phyloP scores from a whole-genome alignment of 2,797 vertebrate species.

The Sylvilagus floridanus region DNA sequence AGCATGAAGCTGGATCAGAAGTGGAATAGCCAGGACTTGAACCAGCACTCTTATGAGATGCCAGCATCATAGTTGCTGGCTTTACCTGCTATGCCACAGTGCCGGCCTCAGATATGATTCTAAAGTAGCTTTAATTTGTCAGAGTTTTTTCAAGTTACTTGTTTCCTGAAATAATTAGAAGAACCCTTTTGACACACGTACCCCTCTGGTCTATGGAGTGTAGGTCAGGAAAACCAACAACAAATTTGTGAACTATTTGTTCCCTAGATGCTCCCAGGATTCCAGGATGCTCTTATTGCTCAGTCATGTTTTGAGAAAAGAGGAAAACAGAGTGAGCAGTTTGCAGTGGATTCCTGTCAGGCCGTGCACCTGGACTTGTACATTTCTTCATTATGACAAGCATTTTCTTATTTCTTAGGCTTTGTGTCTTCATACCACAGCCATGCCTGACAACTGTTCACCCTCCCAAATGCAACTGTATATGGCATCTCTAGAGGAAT shows the following conservation, averaged over 20 bases:
- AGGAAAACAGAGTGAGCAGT: background rate
- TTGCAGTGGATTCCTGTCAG: background rate
- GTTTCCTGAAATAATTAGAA: background rate
- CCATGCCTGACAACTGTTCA: background rate
- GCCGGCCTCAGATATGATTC: background rate
- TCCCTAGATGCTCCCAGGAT: background rate
- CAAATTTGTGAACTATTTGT: background rate
- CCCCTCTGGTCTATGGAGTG: fast-evolving
- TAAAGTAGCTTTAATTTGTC: background rate
- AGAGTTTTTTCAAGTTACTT: background rate
- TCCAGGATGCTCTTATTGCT: background rate
- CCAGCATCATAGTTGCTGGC: too few relatives aligned
- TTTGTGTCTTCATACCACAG: background rate
- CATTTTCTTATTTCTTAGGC: background rate
- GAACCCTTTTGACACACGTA: background rate
- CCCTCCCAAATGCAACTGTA: background rate
- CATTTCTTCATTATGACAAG: background rate
- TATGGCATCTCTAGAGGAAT: background rate
- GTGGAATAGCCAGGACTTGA: too few relatives aligned
- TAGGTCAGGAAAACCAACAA: background rate
- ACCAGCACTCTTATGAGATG: too few relatives aligned
- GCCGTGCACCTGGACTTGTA: background rate
- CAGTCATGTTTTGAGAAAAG: background rate
- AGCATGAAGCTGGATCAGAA: too few relatives aligned
- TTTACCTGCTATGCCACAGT: too few relatives aligned